Percentiles rank a stretch among this genome's conserved stretches.
Evolutionary conservation across 2,888 invertebrate genomes (phyloP).

Genomic region (Meteorus colon): DNA sequence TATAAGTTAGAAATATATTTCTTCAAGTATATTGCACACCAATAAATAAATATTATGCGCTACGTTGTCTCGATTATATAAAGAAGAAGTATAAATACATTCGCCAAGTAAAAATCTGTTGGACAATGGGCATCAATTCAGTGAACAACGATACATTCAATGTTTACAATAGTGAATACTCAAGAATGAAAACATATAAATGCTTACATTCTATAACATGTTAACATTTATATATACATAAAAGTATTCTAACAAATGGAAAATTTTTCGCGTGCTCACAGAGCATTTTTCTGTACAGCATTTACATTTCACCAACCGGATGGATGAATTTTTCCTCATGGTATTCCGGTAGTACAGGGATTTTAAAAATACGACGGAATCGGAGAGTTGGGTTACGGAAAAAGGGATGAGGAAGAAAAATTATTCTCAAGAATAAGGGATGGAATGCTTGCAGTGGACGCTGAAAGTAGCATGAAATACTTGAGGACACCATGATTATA

Average conservation of each 20-base stretch:
- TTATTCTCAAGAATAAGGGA: not conserved
- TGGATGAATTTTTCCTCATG: not conserved
- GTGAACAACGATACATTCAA: not conserved
- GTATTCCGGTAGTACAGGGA: not conserved
- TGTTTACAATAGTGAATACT: not conserved
- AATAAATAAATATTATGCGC: too few species aligned
- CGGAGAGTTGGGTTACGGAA: not conserved
- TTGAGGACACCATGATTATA: not conserved
- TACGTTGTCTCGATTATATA: too few species aligned
- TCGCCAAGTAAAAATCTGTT: not conserved
- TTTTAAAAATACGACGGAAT: not conserved
- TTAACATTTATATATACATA: not conserved
- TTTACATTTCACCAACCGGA: not conserved
- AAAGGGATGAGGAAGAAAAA: not conserved
- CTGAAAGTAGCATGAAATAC: not conserved
- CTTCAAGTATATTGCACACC: too few species aligned
- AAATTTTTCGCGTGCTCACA: not conserved
- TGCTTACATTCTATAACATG: not conserved
- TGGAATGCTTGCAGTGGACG: not conserved
- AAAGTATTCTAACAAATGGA: not conserved
- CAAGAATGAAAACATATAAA: not conserved
- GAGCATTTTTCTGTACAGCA: not conserved
- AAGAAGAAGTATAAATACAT: not conserved
- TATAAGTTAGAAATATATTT: too few species aligned
- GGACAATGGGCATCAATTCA: slow-evolving; percentile 6